These are phyloP conservation scores for Trachythela sp. DNA, from an alignment of 64 coral and sea anemone genomes.

Conservation along the genomic window DNA sequence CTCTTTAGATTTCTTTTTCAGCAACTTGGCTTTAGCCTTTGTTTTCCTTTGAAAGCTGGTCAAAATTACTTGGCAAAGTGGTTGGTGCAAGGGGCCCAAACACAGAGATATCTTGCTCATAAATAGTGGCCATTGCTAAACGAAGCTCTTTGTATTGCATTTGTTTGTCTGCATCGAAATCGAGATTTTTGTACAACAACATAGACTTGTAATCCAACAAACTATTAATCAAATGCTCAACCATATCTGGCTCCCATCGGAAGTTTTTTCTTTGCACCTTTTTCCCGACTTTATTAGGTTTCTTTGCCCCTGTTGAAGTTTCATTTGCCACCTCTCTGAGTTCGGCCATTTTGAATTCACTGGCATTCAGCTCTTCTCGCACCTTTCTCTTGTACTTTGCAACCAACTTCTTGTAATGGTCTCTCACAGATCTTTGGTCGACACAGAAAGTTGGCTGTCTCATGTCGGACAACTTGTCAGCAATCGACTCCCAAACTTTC, in stretches of 20 bases:
- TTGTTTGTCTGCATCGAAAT: slow-evolving; percentile 33
- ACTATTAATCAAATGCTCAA: slow-evolving; percentile 36
- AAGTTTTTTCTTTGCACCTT: slow-evolving; percentile 13
- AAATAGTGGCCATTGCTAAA: slow-evolving; percentile 14
- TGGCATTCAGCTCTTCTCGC: too few relatives aligned
- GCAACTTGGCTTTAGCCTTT: background rate
- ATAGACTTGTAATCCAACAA: slow-evolving; percentile 32
- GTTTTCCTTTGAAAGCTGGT: slow-evolving; percentile 22
- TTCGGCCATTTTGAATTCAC: too few relatives aligned
- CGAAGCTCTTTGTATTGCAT: slow-evolving; percentile 30
- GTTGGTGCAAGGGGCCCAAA: slow-evolving; percentile 22
- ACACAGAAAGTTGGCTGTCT: too few relatives aligned
- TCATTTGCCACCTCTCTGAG: too few relatives aligned
- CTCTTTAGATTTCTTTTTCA: slow-evolving; percentile 22
- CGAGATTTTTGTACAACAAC: slow-evolving; percentile 34
- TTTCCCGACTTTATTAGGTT: too few relatives aligned
- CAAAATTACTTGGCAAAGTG: slow-evolving; percentile 32
- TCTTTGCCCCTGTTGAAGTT: too few relatives aligned
- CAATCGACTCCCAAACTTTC: too few relatives aligned
- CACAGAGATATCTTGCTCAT: background rate
- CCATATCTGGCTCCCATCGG: background rate
- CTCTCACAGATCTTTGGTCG: too few relatives aligned
- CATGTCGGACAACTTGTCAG: too few relatives aligned
- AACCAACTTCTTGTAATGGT: too few relatives aligned
- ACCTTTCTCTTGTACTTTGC: too few relatives aligned